A percentile compares a stretch with the other conserved stretches of the same genome.
phyloP scores from a whole-genome alignment of 2,797 vertebrate species.

The Dendrocincla tyrannina region DNA sequence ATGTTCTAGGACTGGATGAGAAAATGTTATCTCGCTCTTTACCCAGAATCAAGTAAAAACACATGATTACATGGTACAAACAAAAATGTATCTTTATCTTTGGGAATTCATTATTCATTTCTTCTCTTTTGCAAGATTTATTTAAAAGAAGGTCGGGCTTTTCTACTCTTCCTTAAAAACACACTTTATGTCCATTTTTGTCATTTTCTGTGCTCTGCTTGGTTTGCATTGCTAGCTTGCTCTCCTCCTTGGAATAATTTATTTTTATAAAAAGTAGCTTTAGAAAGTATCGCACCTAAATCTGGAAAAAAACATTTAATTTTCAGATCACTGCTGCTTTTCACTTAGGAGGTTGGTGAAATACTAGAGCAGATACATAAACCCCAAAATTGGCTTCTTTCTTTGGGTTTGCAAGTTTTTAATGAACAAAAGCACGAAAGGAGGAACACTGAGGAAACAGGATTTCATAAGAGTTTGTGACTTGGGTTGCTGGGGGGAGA shows the following conservation, averaged over 20 bases:
- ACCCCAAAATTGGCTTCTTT: neutral
- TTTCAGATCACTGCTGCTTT: neutral
- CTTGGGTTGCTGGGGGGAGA: accelerated
- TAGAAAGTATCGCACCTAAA: neutral
- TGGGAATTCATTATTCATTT: neutral
- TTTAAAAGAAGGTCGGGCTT: neutral
- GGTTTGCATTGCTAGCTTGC: neutral
- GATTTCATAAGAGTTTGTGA: neutral
- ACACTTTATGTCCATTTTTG: neutral
- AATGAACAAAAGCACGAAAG: neutral
- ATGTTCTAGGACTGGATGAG: neutral
- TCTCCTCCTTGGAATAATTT: neutral
- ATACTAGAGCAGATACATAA: neutral
- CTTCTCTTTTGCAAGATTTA: neutral
- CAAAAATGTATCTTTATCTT: neutral
- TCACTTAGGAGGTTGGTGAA: neutral
- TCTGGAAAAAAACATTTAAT: neutral
- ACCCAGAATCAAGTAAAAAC: neutral
- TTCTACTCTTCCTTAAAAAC: neutral
- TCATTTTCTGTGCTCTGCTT: neutral
- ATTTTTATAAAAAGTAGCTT: neutral
- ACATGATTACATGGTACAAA: neutral
- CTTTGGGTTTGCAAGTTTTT: neutral
- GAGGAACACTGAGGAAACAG: neutral
- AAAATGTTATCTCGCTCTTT: neutral